Conservation (phyloP, 2,888 invertebrate genomes). For the Holacanthella duospinosa region DNA sequence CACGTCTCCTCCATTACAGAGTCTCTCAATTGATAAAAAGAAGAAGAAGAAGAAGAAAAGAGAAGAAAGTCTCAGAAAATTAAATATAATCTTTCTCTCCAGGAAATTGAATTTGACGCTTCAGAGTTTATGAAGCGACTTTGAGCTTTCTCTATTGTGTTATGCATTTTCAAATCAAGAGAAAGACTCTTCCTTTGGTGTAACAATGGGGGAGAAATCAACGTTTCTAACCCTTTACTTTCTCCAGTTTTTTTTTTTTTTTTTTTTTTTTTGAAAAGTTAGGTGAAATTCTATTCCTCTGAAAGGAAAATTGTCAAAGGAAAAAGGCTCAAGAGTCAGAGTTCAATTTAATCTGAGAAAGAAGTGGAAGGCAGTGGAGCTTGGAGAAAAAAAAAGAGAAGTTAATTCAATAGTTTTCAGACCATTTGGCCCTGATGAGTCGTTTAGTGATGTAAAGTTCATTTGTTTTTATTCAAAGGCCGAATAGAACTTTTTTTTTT, state of each 20-base stretch:
- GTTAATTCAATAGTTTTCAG: constrained; percentile 3
- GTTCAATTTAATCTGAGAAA: constrained; percentile 1
- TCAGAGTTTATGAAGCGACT: not conserved
- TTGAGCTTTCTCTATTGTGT: not conserved
- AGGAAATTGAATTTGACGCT: not conserved
- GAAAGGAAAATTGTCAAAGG: not conserved
- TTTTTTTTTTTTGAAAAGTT: not conserved
- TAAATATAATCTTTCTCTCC: not conserved
- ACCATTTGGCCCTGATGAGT: not conserved
- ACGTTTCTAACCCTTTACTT: not conserved
- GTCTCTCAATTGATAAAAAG: not conserved
- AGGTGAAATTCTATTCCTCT: too few species aligned
- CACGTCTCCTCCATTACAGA: not conserved
- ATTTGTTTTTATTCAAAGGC: not conserved
- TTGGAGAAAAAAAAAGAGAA: not conserved
- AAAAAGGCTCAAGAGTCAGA: not conserved
- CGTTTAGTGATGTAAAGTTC: not conserved
- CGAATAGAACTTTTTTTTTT: not conserved
- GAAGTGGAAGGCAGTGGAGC: too few species aligned
- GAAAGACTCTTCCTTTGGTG: too few species aligned
- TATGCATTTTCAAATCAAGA: not conserved
- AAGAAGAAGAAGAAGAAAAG: too few species aligned
- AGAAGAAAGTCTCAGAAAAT: constrained; percentile 2
- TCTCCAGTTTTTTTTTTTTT: not conserved
- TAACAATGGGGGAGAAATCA: too few species aligned